Conservation (phyloP, 2,113 vertebrate genomes). For the Patagioenas fasciata region DNA sequence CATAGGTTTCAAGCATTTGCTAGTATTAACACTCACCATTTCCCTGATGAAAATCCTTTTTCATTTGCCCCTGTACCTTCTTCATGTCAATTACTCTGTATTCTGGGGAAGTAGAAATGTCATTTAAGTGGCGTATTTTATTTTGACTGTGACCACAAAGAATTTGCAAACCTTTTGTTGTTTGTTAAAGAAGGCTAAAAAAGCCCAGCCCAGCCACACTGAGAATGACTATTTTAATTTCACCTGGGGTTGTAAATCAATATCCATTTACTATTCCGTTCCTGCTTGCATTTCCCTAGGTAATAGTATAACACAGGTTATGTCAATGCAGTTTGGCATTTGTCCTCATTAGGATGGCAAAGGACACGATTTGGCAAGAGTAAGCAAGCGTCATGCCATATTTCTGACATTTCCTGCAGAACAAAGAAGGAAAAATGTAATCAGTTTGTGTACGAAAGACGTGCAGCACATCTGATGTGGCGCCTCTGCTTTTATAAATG, state of each 20-base stretch:
- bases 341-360: slow-evolving; percentile 73
- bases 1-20: not conserved
- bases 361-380: slow-evolving; percentile 67
- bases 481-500: not conserved
- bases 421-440: slow-evolving; percentile 4
- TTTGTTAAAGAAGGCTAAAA: not conserved
- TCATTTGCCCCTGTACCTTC: not conserved
- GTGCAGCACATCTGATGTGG: not conserved
- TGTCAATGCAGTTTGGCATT: slow-evolving; percentile 71
- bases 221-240: slow-evolving; percentile 65
- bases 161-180: slow-evolving; percentile 16
- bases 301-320: slow-evolving; percentile 63
- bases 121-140: slow-evolving; percentile 7
- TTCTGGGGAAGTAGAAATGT: not conserved
- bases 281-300: slow-evolving; percentile 68
- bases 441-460: not conserved
- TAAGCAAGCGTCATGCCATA: slow-evolving; percentile 45
- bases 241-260: slow-evolving; percentile 74
- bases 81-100: not conserved
- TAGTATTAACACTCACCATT: not conserved
- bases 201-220: not conserved
- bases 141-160: not conserved
- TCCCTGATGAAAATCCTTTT: not conserved
- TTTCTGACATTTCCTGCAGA: slow-evolving; percentile 37
- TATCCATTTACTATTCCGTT: slow-evolving; percentile 71